phyloP scores from a whole-genome alignment of 2,113 vertebrate genomes.

The Poeciliopsis prolifica region DNA sequence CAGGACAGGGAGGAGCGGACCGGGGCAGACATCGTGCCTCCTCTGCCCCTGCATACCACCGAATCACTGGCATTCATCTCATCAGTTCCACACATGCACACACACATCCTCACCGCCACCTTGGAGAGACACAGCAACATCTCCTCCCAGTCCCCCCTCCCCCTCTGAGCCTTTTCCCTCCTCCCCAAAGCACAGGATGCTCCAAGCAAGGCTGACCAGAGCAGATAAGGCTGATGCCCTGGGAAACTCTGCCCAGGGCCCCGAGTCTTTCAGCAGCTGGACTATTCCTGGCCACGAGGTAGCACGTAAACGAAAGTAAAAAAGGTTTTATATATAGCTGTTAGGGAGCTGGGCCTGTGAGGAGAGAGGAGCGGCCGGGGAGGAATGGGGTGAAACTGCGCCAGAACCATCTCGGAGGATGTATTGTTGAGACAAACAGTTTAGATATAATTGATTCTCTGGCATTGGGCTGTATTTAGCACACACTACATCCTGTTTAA shows the following conservation, averaged over 20 bases:
- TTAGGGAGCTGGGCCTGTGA: constrained; percentile 44
- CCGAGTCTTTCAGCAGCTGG: constrained; percentile 76
- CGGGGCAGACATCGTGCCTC: constrained; percentile 55
- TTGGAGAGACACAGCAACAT: constrained; percentile 79
- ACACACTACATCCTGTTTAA: constrained; percentile 76
- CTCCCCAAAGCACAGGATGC: constrained; percentile 80
- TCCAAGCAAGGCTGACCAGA: constrained; percentile 72
- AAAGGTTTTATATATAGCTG: constrained; percentile 75
- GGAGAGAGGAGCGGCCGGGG: constrained; percentile 50
- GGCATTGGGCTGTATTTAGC: constrained; percentile 76
- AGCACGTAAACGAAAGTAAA: constrained; percentile 77
- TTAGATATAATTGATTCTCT: constrained; percentile 76
- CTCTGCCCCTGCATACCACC: constrained; percentile 61
- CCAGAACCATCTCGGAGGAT: constrained; percentile 76
- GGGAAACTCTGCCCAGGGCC: constrained; percentile 80
- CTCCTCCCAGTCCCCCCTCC: constrained; percentile 75
- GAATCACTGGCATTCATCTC: constrained; percentile 56
- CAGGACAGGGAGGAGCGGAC: constrained; percentile 58
- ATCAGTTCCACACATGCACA: constrained; percentile 70
- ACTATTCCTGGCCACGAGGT: constrained; percentile 78
- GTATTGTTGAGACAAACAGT: constrained; percentile 74
- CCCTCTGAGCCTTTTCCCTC: constrained; percentile 49
- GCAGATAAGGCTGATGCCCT: constrained; percentile 83
- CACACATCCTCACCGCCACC: constrained; percentile 79
- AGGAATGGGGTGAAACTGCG: constrained; percentile 53